phyloP scores from a whole-genome alignment of 2,888 invertebrate species.

The Calephelis perditalis region DNA sequence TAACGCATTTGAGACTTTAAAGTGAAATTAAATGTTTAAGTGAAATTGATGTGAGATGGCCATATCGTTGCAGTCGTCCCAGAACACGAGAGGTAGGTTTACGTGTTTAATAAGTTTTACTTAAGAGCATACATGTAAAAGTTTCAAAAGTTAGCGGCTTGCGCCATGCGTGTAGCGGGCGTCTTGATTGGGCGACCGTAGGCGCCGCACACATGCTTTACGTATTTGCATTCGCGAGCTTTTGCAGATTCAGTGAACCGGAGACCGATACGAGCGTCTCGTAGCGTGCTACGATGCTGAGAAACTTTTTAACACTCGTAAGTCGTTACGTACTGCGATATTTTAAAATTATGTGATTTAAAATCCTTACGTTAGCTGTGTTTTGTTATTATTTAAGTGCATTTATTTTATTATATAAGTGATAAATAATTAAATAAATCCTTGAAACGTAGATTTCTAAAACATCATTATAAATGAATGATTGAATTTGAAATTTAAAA shows the following conservation, averaged over 20 bases:
- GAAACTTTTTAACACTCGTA: constrained; percentile 22
- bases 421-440: too few relatives aligned
- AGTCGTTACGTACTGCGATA: constrained; percentile 37
- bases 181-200: constrained; percentile 59
- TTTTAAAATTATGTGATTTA: too few relatives aligned
- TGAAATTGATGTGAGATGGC: constrained; percentile 78
- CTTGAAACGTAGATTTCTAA: too few relatives aligned
- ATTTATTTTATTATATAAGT: too few relatives aligned
- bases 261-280: constrained; percentile 52
- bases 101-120: constrained; percentile 18
- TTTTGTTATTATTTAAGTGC: too few relatives aligned
- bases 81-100: constrained; percentile 74
- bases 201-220: constrained; percentile 63
- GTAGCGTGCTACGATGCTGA: constrained; percentile 60
- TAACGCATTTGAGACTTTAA: constrained; percentile 26
- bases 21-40: constrained; percentile 58
- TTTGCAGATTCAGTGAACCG: constrained; percentile 75
- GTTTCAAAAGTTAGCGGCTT: constrained; percentile 67
- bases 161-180: constrained; percentile 64
- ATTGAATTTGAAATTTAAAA: too few relatives aligned
- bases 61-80: constrained; percentile 78
- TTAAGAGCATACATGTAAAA: constrained; percentile 44
- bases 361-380: too few relatives aligned
- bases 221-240: constrained; percentile 63
- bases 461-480: too few relatives aligned